phyloP scores from a whole-genome alignment of 2,113 vertebrate genomes.

The Calyptommatus sinebrachiatus region DNA sequence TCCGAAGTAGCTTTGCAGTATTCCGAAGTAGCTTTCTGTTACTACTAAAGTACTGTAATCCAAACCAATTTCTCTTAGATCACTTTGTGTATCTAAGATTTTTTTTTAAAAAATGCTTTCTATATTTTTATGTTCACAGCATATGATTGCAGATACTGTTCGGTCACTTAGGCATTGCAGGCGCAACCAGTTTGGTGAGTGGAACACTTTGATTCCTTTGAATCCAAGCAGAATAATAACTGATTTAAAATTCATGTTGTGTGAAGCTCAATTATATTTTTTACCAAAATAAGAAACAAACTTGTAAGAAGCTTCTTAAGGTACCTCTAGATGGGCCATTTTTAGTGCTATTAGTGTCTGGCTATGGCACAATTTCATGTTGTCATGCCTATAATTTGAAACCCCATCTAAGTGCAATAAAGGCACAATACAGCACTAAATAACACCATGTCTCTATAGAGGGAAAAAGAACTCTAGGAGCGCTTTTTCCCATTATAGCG shows the following conservation, averaged over 20 bases:
- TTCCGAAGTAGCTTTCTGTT: neutral
- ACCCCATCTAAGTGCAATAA: no score
- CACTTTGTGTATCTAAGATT: no score
- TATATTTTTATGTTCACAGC: conserved; percentile 66
- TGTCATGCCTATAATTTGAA: no score
- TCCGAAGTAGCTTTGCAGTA: neutral
- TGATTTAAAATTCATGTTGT: no score
- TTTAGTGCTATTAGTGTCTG: neutral
- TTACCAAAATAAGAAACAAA: neutral
- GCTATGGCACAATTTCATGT: no score
- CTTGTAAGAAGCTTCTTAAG: neutral
- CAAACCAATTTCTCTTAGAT: no score
- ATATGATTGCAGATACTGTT: conserved; percentile 96
- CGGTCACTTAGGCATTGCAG: conserved; percentile 90
- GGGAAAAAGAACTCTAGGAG: no score
- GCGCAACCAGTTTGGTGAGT: conserved; percentile 88
- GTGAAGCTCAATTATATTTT: neutral
- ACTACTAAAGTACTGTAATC: no score
- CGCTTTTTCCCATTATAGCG: no score
- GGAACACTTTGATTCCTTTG: conserved; percentile 2
- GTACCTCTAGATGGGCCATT: no score
- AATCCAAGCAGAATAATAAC: neutral
- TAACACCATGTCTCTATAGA: no score
- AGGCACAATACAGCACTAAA: no score
- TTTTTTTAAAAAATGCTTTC: neutral